Conservation (phyloP, 2,113 vertebrate species). For the Litocranius walleri region DNA sequence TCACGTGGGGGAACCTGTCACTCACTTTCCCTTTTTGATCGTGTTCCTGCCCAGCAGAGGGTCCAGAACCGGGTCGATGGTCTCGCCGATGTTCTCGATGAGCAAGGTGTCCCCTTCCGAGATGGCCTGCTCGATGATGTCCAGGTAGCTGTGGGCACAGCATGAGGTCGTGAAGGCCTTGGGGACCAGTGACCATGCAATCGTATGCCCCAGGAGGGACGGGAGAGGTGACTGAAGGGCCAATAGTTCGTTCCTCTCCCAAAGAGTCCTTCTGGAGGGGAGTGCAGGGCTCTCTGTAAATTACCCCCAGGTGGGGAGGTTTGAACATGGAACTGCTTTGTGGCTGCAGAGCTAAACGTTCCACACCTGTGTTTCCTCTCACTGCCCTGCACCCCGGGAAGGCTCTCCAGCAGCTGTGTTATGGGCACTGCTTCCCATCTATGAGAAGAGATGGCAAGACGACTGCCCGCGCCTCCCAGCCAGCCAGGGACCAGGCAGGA, state of each 20-base stretch:
- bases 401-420: accelerated
- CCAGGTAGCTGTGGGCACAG: slow-evolving; percentile 78
- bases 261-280: not conserved
- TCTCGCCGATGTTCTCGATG: slow-evolving; percentile 80
- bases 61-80: slow-evolving; percentile 81
- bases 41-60: slow-evolving; percentile 81
- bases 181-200: accelerated
- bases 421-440: accelerated
- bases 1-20: accelerated
- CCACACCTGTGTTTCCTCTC: accelerated
- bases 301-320: too few relatives aligned
- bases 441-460: accelerated
- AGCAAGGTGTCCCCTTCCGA: slow-evolving; percentile 77
- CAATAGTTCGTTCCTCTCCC: accelerated
- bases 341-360: accelerated
- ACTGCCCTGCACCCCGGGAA: accelerated
- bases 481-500: accelerated
- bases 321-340: not conserved
- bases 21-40: slow-evolving; percentile 81
- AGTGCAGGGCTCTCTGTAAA: not conserved
- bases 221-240: not conserved
- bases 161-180: accelerated
- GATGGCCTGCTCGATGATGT: slow-evolving; percentile 78
- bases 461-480: not conserved
- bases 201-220: accelerated